Evolutionary conservation across 2,888 invertebrate species (phyloP), one percentile per base, ranked within the genome.

Genomic region (Sacculina carcini): DNA sequence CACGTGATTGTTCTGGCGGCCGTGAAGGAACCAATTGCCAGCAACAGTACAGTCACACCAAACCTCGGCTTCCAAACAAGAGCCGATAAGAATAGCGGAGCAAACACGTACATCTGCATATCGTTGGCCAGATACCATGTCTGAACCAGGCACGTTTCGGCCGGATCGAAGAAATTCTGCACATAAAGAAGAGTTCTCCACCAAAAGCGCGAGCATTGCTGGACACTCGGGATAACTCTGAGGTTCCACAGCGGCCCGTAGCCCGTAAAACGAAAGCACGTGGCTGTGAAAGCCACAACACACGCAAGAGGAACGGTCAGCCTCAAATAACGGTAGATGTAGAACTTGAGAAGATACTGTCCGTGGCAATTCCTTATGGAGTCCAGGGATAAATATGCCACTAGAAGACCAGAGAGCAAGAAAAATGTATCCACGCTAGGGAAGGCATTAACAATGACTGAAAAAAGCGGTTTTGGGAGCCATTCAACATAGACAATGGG

Each of bases 121-220:
- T 54, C 54, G 48, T 42, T 28, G 14, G 48, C 29, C 23, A 53
- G 26, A 31, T 54, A 54, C 54, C 54, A 54, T 12, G 52, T 39
- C n/a, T 52, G 52, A 4, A 39, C 53, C 31, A 54, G 23, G 38
- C 54, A 54, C 29, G n/a, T 6, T 4, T 24, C 19, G 10, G 31
- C 28, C 3, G 24, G 9, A 3, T 32, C 23, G 26, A 26, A 34
- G 14, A 54, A 23, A 28, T 53, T 51, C 16, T 51, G 50, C n/a
- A 53, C 21, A 38, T 51, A 53, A 14, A 51, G 21, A 14, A 53
- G 16, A 21, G 40, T 51, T 14, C 12, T 38, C 53, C 53, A 53
- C 19, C 48, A 36, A 23, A 39, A 31, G 3, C 51, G 5, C 12
- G 19, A 14, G 24, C 53, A 53, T 6, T 32, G 4, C 2, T 31